Evolutionary conservation across 2,797 vertebrate genomes (phyloP).

Genomic region (Acanthis flammea): DNA sequence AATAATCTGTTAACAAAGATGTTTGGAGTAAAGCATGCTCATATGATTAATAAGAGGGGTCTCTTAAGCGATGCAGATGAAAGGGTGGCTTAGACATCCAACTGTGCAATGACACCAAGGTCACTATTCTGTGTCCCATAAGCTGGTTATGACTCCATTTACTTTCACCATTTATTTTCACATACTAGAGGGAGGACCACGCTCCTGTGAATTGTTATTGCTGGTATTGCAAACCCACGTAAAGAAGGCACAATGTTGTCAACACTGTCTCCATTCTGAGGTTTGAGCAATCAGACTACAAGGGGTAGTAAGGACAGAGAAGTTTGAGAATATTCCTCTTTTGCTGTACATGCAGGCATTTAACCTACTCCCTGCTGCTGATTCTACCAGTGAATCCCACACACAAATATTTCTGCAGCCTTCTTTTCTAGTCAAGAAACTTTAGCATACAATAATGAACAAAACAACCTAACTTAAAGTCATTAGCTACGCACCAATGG

Average conservation of each 20-base stretch:
- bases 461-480: not conserved
- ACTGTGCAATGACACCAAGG: not conserved
- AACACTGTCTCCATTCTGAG: not conserved
- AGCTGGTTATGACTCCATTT: not conserved
- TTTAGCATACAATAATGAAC: not conserved
- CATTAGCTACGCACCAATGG: not conserved
- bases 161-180: not conserved
- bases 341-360: not conserved
- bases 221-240: not conserved
- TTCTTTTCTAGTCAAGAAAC: not conserved
- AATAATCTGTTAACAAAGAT: not conserved
- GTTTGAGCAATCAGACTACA: not conserved
- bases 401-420: not conserved
- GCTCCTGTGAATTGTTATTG: not conserved
- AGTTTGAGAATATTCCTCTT: not conserved
- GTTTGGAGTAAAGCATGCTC: not conserved
- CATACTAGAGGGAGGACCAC: not conserved
- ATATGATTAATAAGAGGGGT: not conserved
- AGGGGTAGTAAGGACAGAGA: not conserved
- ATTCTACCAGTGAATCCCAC: not conserved
- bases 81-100: not conserved
- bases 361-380: not conserved
- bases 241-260: not conserved
- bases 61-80: not conserved
- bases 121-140: not conserved